These are phyloP conservation scores for Capitella teleta DNA, from an alignment of 1,140 invertebrate species.

Conservation along the genomic window DNA sequence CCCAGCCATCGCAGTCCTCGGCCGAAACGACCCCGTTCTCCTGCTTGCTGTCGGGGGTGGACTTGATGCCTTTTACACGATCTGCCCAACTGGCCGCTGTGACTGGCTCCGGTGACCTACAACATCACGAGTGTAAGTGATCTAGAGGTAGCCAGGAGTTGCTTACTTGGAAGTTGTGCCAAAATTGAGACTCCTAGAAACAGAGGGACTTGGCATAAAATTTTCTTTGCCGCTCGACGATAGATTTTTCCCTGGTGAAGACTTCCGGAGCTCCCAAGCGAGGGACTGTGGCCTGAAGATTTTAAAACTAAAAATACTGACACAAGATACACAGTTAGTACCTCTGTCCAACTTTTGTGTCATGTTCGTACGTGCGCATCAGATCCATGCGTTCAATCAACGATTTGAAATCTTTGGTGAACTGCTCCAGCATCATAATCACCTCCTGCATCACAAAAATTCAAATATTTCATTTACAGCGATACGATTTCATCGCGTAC, in stretches of 20 bases:
- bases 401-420: constrained; percentile 82
- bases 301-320: neutral
- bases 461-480: neutral
- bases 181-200: constrained; percentile 26
- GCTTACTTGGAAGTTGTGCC: neutral
- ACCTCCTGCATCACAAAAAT: constrained; percentile 57
- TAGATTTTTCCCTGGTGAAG: constrained; percentile 56
- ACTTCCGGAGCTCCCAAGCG: constrained; percentile 89
- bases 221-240: constrained; percentile 18
- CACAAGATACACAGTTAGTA: neutral
- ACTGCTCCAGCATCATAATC: constrained; percentile 84
- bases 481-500: constrained; percentile 26
- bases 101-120: neutral
- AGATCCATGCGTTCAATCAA: constrained; percentile 82
- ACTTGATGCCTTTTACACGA: too few relatives aligned
- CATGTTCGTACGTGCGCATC: constrained; percentile 86
- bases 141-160: neutral
- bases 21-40: too few relatives aligned
- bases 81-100: neutral
- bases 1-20: constrained; percentile 49
- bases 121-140: too few relatives aligned
- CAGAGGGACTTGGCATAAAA: constrained; percentile 20
- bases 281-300: constrained; percentile 62
- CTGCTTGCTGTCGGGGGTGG: too few relatives aligned
- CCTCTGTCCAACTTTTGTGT: constrained; percentile 47